Evolutionary conservation across 2,797 vertebrate species (phyloP), one percentile per base, ranked within the genome.

Genomic region (Gymnothorax javanicus): DNA sequence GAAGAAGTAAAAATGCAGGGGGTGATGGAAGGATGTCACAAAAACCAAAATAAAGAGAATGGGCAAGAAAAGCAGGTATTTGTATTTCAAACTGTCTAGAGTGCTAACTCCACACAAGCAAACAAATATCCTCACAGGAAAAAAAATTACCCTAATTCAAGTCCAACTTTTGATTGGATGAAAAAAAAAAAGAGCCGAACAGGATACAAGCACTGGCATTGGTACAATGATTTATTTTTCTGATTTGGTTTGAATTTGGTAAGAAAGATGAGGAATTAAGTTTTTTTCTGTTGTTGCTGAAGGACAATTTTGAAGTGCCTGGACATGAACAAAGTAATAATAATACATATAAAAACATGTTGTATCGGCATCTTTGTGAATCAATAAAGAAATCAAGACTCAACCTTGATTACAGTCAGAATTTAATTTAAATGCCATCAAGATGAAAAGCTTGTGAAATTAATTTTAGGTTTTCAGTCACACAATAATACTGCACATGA

Each of bases 171-270:
- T 50, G 25, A 60, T 62, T 84, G 93, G 93, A 92, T 91, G n/a
- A n/a, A n/a, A n/a, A n/a, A 92, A 93, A 90, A 91, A 93, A 91
- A 92, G 93, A 93, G 93, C 92, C 93, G 92, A 90, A 91, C 33
- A 93, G 90, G 88, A 92, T 94, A 12, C 93, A 93, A 93, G 93
- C 92, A 93, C 93, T 92, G 33, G 33, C 33, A 43, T 91, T 93
- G 83, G 91, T 91, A 86, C 91, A 93, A 91, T 93, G 33, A 94
- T 92, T 93, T 94, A 93, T 91, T 90, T 90, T 90, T 43, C 33
- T 43, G 33, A 2, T 43, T 43, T 43, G 33, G 33, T 7, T 88
- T 84, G 81, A 79, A 84, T 67, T 87, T 83, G 85, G 56, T 54
- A 54, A 92, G 33, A 84, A 88, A 89, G 89, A 90, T 91, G 13